Evolutionary conservation across 1,140 invertebrate species (phyloP), one percentile per base, ranked within the genome.

Genomic region (Caerostris darwini): DNA sequence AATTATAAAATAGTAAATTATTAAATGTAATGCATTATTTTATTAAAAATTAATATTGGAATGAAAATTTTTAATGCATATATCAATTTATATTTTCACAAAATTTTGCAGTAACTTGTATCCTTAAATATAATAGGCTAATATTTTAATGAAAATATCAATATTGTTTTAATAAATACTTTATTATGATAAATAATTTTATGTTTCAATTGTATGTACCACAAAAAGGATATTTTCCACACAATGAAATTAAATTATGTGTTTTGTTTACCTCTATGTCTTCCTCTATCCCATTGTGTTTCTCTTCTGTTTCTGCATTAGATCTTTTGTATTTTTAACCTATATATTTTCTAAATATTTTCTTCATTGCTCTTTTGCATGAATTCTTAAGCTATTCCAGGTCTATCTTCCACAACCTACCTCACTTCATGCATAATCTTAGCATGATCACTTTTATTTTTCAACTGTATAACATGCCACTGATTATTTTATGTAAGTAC

Each of bases 321-420:
- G 10, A 34, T 71, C 88, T 90, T 83, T 89, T 67, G 85, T 83
- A 83, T 19, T 57, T 85, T 8, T 81, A 64, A 64, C 83, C 17
- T 58, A 34, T 64, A 58, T 93, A 71, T 93, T 50, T 57, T 19
- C n/a, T 50, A 71, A 86, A 59, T 8, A 81, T 59, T 64, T 77
- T 71, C 69, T 90, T 90, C 17, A 90, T 54, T 90, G 93, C 86
- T 83, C 59, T 83, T 82, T 94, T 94, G 88, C 93, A 94, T 90
- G 93, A 90, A n/a, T 67, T 90, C 58, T 90, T 53, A 90, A 94
- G 93, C 93, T 90, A 67, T 94, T 94, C 93, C 93, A 94, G 93
- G 93, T 94, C 93, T 94, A 19, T 94, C 87, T 94, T 90, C 71
- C 88, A 94, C 93, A 94, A 94, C 93, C 93, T 94, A 90, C 93